Percentiles rank a stretch among this genome's conserved stretches.
Evolutionary conservation across 2,888 invertebrate species (phyloP).

Genomic region (Cordilura impudica): DNA sequence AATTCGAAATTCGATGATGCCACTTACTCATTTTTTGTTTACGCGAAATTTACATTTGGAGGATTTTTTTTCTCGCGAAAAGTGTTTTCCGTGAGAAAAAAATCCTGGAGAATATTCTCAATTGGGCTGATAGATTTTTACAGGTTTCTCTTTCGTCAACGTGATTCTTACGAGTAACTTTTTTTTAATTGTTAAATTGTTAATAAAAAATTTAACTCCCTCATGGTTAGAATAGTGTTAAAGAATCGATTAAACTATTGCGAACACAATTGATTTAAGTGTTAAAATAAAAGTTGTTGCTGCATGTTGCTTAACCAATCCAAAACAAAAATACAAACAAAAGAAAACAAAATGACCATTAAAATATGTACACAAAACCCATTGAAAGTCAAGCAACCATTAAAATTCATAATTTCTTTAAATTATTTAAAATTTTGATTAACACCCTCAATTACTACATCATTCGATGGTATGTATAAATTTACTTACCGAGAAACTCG

Average conservation of each 20-base stretch:
- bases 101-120: no score
- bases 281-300: conserved; percentile 33
- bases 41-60: no score
- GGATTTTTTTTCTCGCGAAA: no score
- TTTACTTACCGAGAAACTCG: not conserved
- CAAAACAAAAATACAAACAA: conserved; percentile 3
- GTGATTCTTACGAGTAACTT: no score
- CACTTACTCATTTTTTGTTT: no score
- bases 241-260: not conserved
- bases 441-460: conserved; percentile 38
- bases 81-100: no score
- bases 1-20: no score
- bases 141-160: no score
- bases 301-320: conserved; percentile 24
- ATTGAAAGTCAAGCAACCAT: not conserved
- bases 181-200: no score
- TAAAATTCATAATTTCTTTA: conserved; percentile 40
- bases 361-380: conserved; percentile 2
- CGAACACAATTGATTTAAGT: conserved; percentile 22
- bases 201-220: not conserved
- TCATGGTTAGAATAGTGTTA: not conserved
- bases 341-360: not conserved
- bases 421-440: conserved; percentile 51
- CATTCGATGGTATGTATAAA: not conserved
- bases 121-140: no score